Evolutionary conservation across 2,888 invertebrate genomes (phyloP), one percentile per base, ranked within the genome.

Genomic region (Blomia tropicalis): DNA sequence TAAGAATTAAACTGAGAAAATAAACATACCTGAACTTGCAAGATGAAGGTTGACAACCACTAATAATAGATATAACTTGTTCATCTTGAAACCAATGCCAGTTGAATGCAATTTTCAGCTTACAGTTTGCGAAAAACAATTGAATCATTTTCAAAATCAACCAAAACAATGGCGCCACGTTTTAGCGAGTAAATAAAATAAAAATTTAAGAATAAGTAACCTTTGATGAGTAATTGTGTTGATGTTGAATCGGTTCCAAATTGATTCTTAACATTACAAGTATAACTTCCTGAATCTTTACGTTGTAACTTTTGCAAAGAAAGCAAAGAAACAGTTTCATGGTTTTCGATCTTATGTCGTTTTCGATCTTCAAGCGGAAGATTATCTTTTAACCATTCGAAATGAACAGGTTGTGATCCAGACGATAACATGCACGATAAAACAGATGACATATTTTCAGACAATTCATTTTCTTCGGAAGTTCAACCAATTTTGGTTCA

Each of bases 221-320:
- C 36, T 36, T 36, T 36, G 17, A 36, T 17, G 36, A 36, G 17
- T 36, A 36, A 17, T 36, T 17, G 36, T 11, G 36, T 56, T 3
- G 56, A 56, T n/a, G 56, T 56, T 4, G 56, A 56, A 27, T 23
- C 2, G 29, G 31, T 32, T n/a, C 56, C 56, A 47, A 22, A 22
- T 11, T 7, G 7, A n/a, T 47, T 27, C 22, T 22, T 47, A 7
- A 22, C 59, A 11, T 14, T 36, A 29, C 59, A 58, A 11, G 43
- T 25, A 27, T 41, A 58, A 4, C 4, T 43, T 2, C 43, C 59
- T 14, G 59, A 32, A 58, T 58, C 41, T 23, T 41, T 58, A 4
- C 59, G 59, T n/a, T 58, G n/a, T n/a, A 58, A 23, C 4, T 36
- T 22, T 17, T 25, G 44, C 19, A 58, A 27, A 23, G 27, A 22